phyloP scores from a whole-genome alignment of 2,888 invertebrate genomes.

The Apamea epomidion region DNA sequence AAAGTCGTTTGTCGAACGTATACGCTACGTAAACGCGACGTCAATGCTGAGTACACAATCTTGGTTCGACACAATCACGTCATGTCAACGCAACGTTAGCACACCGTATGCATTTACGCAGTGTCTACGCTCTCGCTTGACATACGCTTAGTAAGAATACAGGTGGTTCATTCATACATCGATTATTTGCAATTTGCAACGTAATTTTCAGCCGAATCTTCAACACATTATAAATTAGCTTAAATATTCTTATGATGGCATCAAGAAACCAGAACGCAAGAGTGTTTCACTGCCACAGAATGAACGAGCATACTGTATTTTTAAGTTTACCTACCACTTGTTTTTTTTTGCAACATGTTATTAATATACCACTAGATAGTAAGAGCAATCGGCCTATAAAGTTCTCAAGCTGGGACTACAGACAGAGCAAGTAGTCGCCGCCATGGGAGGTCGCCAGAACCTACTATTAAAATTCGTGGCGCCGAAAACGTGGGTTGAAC shows the following conservation, averaged over 20 bases:
- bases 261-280: conserved; percentile 46
- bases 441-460: not conserved
- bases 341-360: conserved; percentile 24
- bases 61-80: not conserved
- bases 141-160: not conserved
- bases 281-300: conserved; percentile 52
- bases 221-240: not conserved
- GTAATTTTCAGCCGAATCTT: not conserved
- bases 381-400: not conserved
- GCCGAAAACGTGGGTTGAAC: not conserved
- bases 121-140: not conserved
- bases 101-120: not conserved
- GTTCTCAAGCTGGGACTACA: not conserved
- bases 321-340: conserved; percentile 11
- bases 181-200: not conserved
- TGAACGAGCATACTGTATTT: conserved; percentile 35
- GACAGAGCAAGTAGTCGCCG: not conserved
- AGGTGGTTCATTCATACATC: not conserved
- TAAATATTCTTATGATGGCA: not conserved
- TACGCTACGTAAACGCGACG: not conserved
- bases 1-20: not conserved
- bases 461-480: not conserved
- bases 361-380: not conserved
- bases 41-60: not conserved
- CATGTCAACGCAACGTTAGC: not conserved